Evolutionary conservation across 2,113 vertebrate species (phyloP), one percentile per base, ranked within the genome.

Genomic region (Motacilla alba): DNA sequence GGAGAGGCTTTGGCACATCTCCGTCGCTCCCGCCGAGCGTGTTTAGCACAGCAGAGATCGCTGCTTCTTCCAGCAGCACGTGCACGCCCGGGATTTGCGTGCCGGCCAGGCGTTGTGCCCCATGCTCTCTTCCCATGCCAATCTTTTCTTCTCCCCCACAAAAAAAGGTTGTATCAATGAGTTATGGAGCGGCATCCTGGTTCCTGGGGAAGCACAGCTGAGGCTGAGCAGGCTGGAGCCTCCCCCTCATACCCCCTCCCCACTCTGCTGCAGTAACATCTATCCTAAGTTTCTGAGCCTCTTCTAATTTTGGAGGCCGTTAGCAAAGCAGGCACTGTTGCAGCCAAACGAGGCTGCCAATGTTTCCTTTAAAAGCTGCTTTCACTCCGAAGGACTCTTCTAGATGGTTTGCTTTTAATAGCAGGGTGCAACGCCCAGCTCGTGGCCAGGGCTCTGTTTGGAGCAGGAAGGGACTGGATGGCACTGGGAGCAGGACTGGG

Each of bases 251-350:
- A 8, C 64, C 58, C 82, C 60, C 52, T 76, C 85, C 88, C 62
- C 11, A 4, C 56, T 60, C 52, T 76, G 87, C 90, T 90, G 95
- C 94, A 88, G 67, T 60, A 79, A 94, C 95, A 94, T 90, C 95
- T 90, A 86, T 80, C 75, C 64, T 31, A 94, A 96, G 85, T 94
- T 95, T 88, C 92, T 52, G 92, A 92, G 96, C 75, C 90, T 93
- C 95, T 93, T 88, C 96, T 96, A 95, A 96, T 96, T 96, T 93
- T 96, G 96, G 94, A 95, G 96, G 92, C 94, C 79, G 76, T 80
- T 64, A 90, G 95, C 85, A 69, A 93, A 91, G 82, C 96, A 68
- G 83, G 90, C 67, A 18, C 90, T 73, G 90, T 79, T 79, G 94
- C 96, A 96, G 95, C 96, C 95, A 91, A 95, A 85, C 5, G 70